Evolutionary conservation across 1,140 invertebrate species (phyloP).

Genomic region (Leptopilina clavipes): DNA sequence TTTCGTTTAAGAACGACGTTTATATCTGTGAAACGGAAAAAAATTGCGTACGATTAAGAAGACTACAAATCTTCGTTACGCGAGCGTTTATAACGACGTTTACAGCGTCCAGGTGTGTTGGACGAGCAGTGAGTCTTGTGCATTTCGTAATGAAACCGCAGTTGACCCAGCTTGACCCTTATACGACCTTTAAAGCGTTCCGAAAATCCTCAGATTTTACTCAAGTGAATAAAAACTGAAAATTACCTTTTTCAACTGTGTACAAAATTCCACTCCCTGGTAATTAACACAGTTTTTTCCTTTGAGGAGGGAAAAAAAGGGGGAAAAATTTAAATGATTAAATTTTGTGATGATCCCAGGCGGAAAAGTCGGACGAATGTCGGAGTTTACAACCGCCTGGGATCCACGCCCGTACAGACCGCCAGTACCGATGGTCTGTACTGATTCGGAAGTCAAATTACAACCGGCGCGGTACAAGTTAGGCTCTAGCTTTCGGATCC

Average conservation of each 20-base stretch:
- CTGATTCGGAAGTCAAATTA: too few species aligned
- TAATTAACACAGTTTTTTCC: too few species aligned
- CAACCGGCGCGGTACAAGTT: too few species aligned
- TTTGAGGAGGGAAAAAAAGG: too few species aligned
- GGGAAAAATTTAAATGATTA: too few species aligned
- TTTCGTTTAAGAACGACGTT: slow-evolving; percentile 34
- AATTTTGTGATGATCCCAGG: too few species aligned
- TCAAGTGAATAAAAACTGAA: slow-evolving; percentile 22
- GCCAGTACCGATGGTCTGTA: too few species aligned
- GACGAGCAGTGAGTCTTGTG: slow-evolving; percentile 52
- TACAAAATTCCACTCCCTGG: too few species aligned
- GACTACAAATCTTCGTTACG: slow-evolving; percentile 59
- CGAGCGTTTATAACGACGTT: slow-evolving; percentile 60
- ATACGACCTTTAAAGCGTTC: slow-evolving; percentile 44
- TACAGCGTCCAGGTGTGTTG: slow-evolving; percentile 58
- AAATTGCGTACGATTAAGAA: slow-evolving; percentile 50
- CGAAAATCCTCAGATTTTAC: slow-evolving; percentile 28
- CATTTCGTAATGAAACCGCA: slow-evolving; percentile 58
- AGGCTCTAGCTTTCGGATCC: too few species aligned
- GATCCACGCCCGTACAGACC: too few species aligned
- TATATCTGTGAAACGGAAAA: slow-evolving; percentile 43
- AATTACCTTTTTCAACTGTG: slow-evolving; percentile 12
- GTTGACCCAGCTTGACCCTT: slow-evolving; percentile 52
- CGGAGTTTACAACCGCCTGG: too few species aligned
- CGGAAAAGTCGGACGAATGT: too few species aligned